Conservation (phyloP, 2,113 vertebrate species). For the Halcyon malimbica region DNA sequence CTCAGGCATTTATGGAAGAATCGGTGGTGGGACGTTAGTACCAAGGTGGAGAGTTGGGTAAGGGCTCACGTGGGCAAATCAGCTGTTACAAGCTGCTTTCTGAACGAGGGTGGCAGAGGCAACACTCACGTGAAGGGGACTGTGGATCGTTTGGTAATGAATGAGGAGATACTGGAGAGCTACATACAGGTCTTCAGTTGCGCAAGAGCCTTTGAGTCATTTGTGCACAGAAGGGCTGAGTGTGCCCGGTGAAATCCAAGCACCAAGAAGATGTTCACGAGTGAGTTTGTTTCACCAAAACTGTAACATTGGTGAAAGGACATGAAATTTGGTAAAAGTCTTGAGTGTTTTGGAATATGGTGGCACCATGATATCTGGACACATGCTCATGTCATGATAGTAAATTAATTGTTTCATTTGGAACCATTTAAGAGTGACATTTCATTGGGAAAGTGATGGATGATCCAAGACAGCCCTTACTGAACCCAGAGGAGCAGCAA, state of each 20-base stretch:
- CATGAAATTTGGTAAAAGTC: background rate
- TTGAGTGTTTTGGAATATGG: background rate
- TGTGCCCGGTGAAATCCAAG: background rate
- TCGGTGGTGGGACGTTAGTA: background rate
- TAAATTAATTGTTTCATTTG: background rate
- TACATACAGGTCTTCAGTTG: background rate
- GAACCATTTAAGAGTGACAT: background rate
- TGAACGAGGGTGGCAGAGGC: background rate
- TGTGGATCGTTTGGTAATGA: background rate
- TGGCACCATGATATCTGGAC: background rate
- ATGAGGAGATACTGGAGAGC: background rate
- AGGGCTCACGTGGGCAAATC: background rate
- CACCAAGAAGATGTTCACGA: background rate
- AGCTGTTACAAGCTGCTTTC: background rate
- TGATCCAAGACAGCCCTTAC: background rate
- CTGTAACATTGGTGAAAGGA: background rate
- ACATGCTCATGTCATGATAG: background rate
- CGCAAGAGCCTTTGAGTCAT: background rate
- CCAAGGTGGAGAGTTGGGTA: background rate
- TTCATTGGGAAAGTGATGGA: background rate
- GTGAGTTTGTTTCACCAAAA: background rate
- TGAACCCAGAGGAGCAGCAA: background rate
- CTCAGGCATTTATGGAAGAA: background rate
- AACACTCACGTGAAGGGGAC: background rate
- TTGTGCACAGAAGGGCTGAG: background rate